phyloP scores from a whole-genome alignment of 2,888 invertebrate genomes.

The Lymantria monacha region DNA sequence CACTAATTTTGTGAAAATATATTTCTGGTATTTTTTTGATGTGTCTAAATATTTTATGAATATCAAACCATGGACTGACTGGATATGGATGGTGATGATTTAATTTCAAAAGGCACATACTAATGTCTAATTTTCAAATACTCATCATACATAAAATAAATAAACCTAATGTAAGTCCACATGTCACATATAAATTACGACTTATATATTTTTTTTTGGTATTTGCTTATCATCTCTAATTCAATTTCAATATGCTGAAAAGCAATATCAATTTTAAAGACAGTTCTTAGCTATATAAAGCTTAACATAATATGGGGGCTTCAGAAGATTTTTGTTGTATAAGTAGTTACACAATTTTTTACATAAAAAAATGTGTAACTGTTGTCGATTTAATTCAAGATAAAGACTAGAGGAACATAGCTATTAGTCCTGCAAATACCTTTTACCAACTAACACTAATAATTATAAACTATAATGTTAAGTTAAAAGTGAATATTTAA shows the following conservation, averaged over 20 bases:
- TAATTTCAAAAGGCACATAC: slow-evolving; percentile 68
- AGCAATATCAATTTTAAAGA: slow-evolving; percentile 14
- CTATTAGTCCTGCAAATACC: slow-evolving; percentile 21
- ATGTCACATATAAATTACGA: slow-evolving; percentile 24
- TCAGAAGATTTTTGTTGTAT: slow-evolving; percentile 10
- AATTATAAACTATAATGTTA: slow-evolving; percentile 29
- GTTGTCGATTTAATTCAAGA: slow-evolving; percentile 19
- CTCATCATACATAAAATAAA: slow-evolving; percentile 40
- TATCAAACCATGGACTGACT: slow-evolving; percentile 57
- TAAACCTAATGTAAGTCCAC: slow-evolving; percentile 33
- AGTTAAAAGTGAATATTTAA: slow-evolving; percentile 19
- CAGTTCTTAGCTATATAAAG: slow-evolving; percentile 11
- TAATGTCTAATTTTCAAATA: slow-evolving; percentile 45
- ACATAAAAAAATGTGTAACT: slow-evolving; percentile 13
- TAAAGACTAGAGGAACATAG: slow-evolving; percentile 35
- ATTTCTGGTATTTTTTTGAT: neutral
- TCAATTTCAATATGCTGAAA: slow-evolving; percentile 24
- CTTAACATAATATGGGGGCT: slow-evolving; percentile 7
- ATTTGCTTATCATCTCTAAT: slow-evolving; percentile 29
- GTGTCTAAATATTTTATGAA: slow-evolving; percentile 29
- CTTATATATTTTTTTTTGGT: slow-evolving; percentile 41
- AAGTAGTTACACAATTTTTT: slow-evolving; percentile 13
- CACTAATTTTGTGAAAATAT: neutral
- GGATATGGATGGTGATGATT: slow-evolving; percentile 65
- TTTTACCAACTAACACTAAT: slow-evolving; percentile 34